phyloP scores from a whole-genome alignment of 1,140 invertebrate species.

The Aporrectodea caliginosa region DNA sequence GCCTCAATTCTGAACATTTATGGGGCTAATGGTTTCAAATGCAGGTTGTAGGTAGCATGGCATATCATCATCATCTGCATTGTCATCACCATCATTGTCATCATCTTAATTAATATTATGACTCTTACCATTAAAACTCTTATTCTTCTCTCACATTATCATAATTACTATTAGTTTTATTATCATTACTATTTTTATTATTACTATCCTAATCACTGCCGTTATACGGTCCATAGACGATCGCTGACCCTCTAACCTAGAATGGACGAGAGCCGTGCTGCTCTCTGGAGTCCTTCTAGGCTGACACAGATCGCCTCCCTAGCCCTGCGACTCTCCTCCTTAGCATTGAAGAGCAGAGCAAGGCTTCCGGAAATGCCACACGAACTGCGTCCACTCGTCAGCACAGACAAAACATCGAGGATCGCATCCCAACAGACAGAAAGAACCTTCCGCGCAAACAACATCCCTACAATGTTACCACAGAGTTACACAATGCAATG shows the following conservation, averaged over 20 bases:
- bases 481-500: too few relatives aligned
- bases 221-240: too few relatives aligned
- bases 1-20: too few relatives aligned
- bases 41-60: too few relatives aligned
- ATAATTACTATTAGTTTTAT: background rate
- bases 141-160: background rate
- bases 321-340: conserved; percentile 55
- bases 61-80: too few relatives aligned
- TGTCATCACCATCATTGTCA: too few relatives aligned
- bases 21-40: too few relatives aligned
- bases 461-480: background rate
- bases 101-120: too few relatives aligned
- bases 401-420: conserved; percentile 76
- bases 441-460: conserved; percentile 63
- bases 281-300: conserved; percentile 79
- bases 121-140: too few relatives aligned
- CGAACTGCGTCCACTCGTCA: conserved; percentile 63
- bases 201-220: background rate
- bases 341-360: conserved; percentile 55
- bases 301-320: conserved; percentile 74
- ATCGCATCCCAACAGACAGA: conserved; percentile 87
- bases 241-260: conserved; percentile 60
- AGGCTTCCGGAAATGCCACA: conserved; percentile 56
- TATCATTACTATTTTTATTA: background rate
- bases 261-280: conserved; percentile 60